Base-by-base conservation (phyloP, 2,797 vertebrate genomes). In the Danio kyathit region DNA sequence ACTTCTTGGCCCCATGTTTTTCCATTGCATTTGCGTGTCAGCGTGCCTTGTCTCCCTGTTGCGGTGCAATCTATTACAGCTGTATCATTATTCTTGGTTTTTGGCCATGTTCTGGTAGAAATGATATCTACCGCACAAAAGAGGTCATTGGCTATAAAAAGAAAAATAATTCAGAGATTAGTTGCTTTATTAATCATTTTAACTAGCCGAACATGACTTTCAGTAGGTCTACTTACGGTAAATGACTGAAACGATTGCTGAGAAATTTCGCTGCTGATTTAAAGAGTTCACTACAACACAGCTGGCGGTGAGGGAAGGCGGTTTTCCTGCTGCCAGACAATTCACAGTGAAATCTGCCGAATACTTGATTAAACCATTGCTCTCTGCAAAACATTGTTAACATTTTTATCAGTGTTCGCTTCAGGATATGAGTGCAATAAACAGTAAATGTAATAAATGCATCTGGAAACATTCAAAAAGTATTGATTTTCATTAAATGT, bases 21-120 rank as follows among this genome's bases (percentile, higher is more conserved):
- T 0, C 0, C 9, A 0, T 0, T 0, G 88, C 94, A 95, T 0
- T 79, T 73, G 2, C 94, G 92, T 4, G 84, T 83, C 51, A 29
- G 76, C 5, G 19, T 86, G 1, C 94, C 94, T 0, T 85, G 46
- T 49, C 38, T 87, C n/a, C 79, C 89, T 0, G 0, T 0, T 0
- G 21, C 0, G 82, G 2, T 52, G 29, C 94, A 95, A 0, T 17
- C 49, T 0, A 70, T 89, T 8, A 86, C 6, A n/a, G 90, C 83
- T 0, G 84, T 92, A 16, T 13, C 5, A 10, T 29, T 60, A 17
- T 0, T 0, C 49, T 94, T 93, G 14, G 90, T 86, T n/a, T 86
- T 89, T 2, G 92, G 93, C 94, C 94, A 91, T 2, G 0, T 1
- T 0, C 0, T 4, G 0, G 29, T 49, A 0, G 11, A 10, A 65